Base-by-base conservation (phyloP, 2,888 invertebrate genomes). In the Campoplex capitator region DNA sequence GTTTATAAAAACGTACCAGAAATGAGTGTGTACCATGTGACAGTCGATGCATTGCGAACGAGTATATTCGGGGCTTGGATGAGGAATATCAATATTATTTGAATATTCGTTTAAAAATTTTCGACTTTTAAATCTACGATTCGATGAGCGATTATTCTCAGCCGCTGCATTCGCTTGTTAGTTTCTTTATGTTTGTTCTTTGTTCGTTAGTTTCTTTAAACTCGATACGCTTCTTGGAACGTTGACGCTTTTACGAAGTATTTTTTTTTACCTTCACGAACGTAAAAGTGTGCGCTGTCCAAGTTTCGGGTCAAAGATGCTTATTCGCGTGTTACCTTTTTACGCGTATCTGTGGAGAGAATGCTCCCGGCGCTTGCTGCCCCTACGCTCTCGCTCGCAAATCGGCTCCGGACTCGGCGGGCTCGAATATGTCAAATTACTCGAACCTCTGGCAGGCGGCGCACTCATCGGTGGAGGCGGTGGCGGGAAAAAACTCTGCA, bases 401-500 rank as follows among this genome's bases (percentile, higher is more conserved):
- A 91, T 90, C 88, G 93, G 93, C 88, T 94, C 94, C 73, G 94
- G 94, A 89, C 94, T 94, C 89, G 94, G 94, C 67, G 94, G 94
- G 83, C 94, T 93, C 88, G 94, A 94, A 89, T 94, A 94, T 87
- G 94, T 94, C 85, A 94, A 91, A 83, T 94, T 94, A 91, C 91
- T 94, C 84, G 93, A 92, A 77, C 94, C 94, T 83, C 94, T 92
- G 62, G 92, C 89, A 73, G 94, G 94, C 42, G 94, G 94, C 56
- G 91, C 93, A 86, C 92, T 93, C 93, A 94, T 93, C 83, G 93
- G 94, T 3, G 94, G 94, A 67, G 94, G 94, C 38, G 94, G 94
- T 70, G 94, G 94, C 74, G 94, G 94, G 90, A 94, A 94, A 91
- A 94, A 94, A 90, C 94, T 94, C 94, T 94, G 94, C 91, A 94